phyloP scores from a whole-genome alignment of 2,797 vertebrate species.

The Mus spretus region DNA sequence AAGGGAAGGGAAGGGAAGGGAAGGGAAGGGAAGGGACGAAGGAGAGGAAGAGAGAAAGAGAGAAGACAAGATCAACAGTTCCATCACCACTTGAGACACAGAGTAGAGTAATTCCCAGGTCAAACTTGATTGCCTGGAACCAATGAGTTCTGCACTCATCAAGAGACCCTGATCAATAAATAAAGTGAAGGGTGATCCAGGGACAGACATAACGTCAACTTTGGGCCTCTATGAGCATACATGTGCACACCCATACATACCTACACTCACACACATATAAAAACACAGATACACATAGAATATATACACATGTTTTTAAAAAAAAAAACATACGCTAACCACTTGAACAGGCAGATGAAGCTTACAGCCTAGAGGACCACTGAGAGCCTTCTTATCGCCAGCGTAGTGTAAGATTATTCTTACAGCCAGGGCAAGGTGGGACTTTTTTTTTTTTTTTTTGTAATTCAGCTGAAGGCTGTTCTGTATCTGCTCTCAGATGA shows the following conservation, averaged over 20 bases:
- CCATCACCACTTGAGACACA: neutral
- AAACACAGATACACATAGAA: neutral
- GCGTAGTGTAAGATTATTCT: no score
- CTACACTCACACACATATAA: neutral
- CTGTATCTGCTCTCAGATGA: accelerated
- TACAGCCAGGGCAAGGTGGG: neutral
- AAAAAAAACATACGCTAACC: no score
- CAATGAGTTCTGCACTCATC: neutral
- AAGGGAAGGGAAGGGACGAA: no score
- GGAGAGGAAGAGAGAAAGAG: no score
- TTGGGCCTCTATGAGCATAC: neutral
- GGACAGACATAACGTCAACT: neutral
- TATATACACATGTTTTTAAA: neutral
- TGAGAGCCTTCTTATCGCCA: no score
- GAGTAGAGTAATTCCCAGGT: neutral
- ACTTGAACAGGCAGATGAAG: accelerated
- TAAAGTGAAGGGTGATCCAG: neutral
- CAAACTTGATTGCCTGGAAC: neutral
- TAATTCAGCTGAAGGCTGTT: accelerated
- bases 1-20: no score
- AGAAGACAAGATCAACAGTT: no score
- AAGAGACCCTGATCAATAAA: neutral
- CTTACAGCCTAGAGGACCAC: neutral
- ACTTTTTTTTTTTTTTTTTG: neutral
- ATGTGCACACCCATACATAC: neutral